phyloP scores from a whole-genome alignment of 1,140 invertebrate genomes.

The Leptestheria dahalacensis region DNA sequence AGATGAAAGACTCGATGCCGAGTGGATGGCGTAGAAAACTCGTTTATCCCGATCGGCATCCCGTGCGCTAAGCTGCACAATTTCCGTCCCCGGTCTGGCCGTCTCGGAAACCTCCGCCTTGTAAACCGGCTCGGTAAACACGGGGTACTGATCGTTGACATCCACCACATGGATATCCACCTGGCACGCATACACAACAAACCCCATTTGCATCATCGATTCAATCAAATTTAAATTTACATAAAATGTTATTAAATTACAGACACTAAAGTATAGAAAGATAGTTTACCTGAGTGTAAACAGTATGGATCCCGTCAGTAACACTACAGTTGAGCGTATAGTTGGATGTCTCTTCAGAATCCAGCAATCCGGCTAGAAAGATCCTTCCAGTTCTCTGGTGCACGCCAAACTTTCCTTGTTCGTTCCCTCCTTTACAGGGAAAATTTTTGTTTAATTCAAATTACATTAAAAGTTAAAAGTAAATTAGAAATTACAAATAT shows the following conservation, averaged over 20 bases:
- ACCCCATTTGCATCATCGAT: no score
- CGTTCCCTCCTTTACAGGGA: conserved; percentile 46
- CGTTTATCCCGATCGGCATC: conserved; percentile 51
- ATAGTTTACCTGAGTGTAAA: conserved; percentile 48
- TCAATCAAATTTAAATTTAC: no score
- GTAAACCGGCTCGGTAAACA: conserved; percentile 51
- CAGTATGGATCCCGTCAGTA: conserved; percentile 60
- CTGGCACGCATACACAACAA: no score
- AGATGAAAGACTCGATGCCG: conserved; percentile 55
- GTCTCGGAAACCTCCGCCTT: conserved; percentile 60
- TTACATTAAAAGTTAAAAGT: neutral
- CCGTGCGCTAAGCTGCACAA: conserved; percentile 48
- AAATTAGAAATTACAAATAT: neutral
- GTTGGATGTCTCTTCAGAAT: conserved; percentile 56
- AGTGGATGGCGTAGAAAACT: conserved; percentile 59
- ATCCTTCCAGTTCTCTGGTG: conserved; percentile 68
- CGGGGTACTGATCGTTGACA: conserved; percentile 72
- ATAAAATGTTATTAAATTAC: no score
- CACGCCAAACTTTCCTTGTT: conserved; percentile 67
- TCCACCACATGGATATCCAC: conserved; percentile 71
- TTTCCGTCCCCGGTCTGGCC: conserved; percentile 41
- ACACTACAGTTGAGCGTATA: conserved; percentile 76
- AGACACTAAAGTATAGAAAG: no score
- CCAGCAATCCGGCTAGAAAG: conserved; percentile 58
- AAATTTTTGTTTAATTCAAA: neutral